These are phyloP conservation scores for Poeciliopsis presidionis DNA, from an alignment of 2,797 vertebrate genomes.

Conservation along the genomic window DNA sequence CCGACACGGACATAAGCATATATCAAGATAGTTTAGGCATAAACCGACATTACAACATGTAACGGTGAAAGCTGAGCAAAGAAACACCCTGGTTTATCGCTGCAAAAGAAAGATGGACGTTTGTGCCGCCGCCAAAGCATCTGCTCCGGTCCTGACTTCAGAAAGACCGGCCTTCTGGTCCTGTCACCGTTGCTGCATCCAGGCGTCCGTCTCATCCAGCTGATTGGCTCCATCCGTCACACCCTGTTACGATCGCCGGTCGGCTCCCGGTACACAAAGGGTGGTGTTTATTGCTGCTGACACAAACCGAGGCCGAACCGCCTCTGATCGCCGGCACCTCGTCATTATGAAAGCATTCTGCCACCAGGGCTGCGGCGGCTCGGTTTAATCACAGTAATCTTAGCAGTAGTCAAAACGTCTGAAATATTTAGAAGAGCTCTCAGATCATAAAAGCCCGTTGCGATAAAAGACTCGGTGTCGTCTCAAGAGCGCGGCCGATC, in stretches of 20 bases:
- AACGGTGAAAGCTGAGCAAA: not conserved
- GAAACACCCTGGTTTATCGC: not conserved
- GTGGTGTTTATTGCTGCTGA: conserved; percentile 44
- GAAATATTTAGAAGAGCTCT: not conserved
- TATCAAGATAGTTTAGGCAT: not conserved
- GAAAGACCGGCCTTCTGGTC: conserved; percentile 67
- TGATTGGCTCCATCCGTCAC: conserved; percentile 64
- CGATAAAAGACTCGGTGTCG: not conserved
- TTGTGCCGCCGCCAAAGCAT: conserved; percentile 46
- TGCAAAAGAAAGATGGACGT: conserved; percentile 14
- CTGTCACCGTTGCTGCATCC: conserved; percentile 43
- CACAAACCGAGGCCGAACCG: conserved; percentile 27
- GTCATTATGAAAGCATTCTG: not conserved
- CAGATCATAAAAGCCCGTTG: not conserved
- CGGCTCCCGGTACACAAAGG: conserved; percentile 35
- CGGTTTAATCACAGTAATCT: not conserved
- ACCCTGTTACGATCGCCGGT: conserved; percentile 56
- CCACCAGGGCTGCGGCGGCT: not conserved
- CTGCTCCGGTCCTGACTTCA: conserved; percentile 67
- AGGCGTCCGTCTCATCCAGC: conserved; percentile 28
- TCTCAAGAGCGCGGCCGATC: not conserved
- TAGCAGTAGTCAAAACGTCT: not conserved
- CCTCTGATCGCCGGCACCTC: conserved; percentile 9
- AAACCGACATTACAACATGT: not conserved
- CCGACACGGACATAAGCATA: not conserved